Percentiles rank a stretch among this genome's conserved stretches.
These are phyloP conservation scores for Aegithalos caudatus DNA, from an alignment of 2,113 vertebrate species.

Conservation along the genomic window DNA sequence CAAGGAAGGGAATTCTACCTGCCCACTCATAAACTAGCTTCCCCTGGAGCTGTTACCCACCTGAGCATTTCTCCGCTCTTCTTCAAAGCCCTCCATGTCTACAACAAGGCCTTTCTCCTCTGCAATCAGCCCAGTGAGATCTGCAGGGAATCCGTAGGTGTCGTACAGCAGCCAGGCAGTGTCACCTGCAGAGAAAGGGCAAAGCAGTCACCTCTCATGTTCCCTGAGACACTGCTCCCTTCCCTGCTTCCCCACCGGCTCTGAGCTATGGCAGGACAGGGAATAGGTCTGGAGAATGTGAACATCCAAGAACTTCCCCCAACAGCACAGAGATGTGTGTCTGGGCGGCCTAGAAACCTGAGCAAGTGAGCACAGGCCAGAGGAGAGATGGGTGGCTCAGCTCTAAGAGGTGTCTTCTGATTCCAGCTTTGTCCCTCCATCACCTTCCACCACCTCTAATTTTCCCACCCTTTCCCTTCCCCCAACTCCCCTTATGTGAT, in stretches of 20 bases:
- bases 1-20: neutral
- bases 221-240: neutral
- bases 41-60: conserved; percentile 49
- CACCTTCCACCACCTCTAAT: neutral
- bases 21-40: neutral
- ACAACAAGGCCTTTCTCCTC: conserved; percentile 92
- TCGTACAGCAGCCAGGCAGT: conserved; percentile 97
- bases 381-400: neutral
- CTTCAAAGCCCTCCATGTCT: conserved; percentile 89
- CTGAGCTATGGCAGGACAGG: neutral
- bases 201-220: neutral
- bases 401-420: neutral
- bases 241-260: neutral
- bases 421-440: neutral
- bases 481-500: neutral
- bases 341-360: neutral
- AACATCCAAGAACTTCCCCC: neutral
- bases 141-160: conserved; percentile 93
- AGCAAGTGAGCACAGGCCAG: neutral
- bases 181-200: conserved; percentile 76
- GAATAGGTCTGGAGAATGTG: neutral
- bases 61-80: conserved; percentile 93
- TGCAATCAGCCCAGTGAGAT: conserved; percentile 93
- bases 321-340: neutral
- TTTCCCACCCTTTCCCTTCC: neutral